A percentile compares a stretch with the other conserved stretches of the same genome.
Conservation (phyloP, 2,888 invertebrate genomes). For the Dioctria rufipes region DNA sequence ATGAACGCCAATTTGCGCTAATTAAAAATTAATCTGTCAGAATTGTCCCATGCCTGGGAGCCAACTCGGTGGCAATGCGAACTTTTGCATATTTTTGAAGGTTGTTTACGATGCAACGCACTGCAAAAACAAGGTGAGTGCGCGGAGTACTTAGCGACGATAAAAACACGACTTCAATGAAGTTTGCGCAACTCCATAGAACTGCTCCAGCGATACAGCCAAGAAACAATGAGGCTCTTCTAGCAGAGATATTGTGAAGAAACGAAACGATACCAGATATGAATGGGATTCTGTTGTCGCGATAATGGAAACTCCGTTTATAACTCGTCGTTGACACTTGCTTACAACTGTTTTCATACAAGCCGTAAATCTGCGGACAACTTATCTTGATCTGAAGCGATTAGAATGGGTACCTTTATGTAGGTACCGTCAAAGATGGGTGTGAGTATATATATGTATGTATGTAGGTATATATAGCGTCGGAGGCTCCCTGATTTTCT, state of each 20-base stretch:
- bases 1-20: slow-evolving; percentile 23
- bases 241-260: slow-evolving; percentile 30
- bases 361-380: slow-evolving; percentile 19
- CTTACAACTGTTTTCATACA: slow-evolving; percentile 21
- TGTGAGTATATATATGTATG: too few species aligned
- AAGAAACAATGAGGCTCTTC: slow-evolving; percentile 10
- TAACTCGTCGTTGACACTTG: slow-evolving; percentile 11
- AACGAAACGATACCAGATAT: slow-evolving; percentile 9
- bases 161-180: slow-evolving; percentile 20
- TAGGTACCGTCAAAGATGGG: neutral
- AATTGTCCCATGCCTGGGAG: slow-evolving; percentile 8
- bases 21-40: slow-evolving; percentile 34
- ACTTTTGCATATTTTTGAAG: slow-evolving; percentile 37
- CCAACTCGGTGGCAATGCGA: neutral
- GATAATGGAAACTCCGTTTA: slow-evolving; percentile 27
- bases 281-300: slow-evolving; percentile 28
- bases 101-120: slow-evolving; percentile 35
- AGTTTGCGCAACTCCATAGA: slow-evolving; percentile 34
- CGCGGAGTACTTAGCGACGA: neutral
- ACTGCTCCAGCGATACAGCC: neutral
- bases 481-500: too few species aligned
- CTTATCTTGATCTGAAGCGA: slow-evolving; percentile 32
- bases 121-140: slow-evolving; percentile 25
- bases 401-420: slow-evolving; percentile 33
- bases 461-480: too few species aligned